Conservation (phyloP, 64 coral and sea anemone species). For the Porites australiensis region DNA sequence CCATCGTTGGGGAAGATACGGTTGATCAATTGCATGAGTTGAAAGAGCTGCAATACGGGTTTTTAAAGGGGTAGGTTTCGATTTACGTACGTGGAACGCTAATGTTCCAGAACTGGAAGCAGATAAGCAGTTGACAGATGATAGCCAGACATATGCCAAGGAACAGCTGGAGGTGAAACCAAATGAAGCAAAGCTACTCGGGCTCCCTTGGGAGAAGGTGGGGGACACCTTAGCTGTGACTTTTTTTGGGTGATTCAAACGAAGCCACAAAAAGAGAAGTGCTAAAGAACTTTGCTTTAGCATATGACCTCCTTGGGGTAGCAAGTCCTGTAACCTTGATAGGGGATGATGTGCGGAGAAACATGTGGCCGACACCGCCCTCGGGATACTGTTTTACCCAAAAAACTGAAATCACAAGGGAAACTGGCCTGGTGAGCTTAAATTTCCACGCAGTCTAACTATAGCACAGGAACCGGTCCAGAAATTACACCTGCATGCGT, state of each 20-base stretch:
- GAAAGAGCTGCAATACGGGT: conserved; percentile 36
- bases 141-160: background rate
- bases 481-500: conserved; percentile 25
- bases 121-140: background rate
- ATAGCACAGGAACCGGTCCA: conserved; percentile 3
- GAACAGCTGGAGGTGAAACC: background rate
- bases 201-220: conserved; percentile 49
- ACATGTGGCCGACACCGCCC: conserved; percentile 7
- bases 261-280: conserved; percentile 39
- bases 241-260: background rate
- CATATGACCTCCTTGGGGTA: conserved; percentile 38
- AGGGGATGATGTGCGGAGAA: conserved; percentile 34
- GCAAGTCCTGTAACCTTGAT: background rate
- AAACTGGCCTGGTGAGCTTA: background rate
- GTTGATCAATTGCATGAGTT: conserved; percentile 25
- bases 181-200: conserved; percentile 47
- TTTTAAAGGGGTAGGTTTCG: conserved; percentile 50
- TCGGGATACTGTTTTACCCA: background rate
- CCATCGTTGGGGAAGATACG: background rate
- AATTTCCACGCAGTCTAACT: no score
- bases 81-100: no score
- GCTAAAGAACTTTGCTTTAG: conserved; percentile 18
- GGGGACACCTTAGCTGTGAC: conserved; percentile 43
- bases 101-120: background rate
- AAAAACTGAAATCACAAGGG: background rate